Base-by-base conservation (phyloP, 2,888 invertebrate genomes). In the Calliopum simillimum region DNA sequence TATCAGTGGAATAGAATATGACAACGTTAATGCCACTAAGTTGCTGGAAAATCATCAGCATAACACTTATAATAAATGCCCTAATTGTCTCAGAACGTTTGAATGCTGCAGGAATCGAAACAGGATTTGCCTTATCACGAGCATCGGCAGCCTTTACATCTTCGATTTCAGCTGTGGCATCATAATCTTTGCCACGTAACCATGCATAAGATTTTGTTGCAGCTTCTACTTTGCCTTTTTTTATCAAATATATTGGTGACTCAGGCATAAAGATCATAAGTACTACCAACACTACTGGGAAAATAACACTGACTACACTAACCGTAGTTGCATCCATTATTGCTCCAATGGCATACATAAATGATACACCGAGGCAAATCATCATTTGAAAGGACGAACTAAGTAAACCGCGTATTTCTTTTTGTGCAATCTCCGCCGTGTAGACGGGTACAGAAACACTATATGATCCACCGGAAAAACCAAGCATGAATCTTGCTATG, bases 31-130 rank as follows among this genome's bases (percentile, higher is more conserved):
- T 91, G 49, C 95, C 95, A 72, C 93, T 91, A 69, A 96, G 87
- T 83, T 97, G 97, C 82, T 97, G 97, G 87, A 96, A 94, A 78
- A 95, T 87, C 96, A 97, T 96, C 8, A 97, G 88, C 3, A 92
- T 91, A 80, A 93, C 91, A 74, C 91, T 91, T 71, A 95, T 93
- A 13, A 91, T 70, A 3, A 94, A 85, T 0, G 92, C 93, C 81
- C 90, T 92, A 23, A 89, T 83, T 0, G 92, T 90, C 0, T 81
- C 80, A 12, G 87, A 90, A 64, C 91, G 89, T 2, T 87, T 88
- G 13, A 93, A 88, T 0, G 90, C 89, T 1, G 87, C 80, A 6
- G 79, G 69, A 71, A 92, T 88, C 0, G 92, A 89, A 0, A 89
- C 85, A 0, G 88, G 88, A 69, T 89, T 89, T 6, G 85, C 86